Evolutionary conservation across 2,113 vertebrate genomes (phyloP).

Genomic region (Hucho hucho): DNA sequence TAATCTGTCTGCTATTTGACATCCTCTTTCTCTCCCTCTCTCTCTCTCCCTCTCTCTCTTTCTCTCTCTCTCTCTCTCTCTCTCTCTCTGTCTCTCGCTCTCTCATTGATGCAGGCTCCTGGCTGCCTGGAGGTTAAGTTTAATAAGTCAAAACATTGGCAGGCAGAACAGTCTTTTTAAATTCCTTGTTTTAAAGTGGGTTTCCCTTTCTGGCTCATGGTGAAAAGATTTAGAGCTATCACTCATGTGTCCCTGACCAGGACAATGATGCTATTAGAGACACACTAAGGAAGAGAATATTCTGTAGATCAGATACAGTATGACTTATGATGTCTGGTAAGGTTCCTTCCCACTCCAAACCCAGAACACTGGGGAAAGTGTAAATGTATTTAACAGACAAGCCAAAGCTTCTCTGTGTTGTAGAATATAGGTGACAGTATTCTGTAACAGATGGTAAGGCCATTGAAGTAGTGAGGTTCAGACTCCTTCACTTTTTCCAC

Average conservation of each 20-base stretch:
- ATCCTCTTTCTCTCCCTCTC: slow-evolving; percentile 35
- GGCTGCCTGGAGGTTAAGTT: slow-evolving; percentile 57
- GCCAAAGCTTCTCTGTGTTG: slow-evolving; percentile 27
- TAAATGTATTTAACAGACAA: not conserved
- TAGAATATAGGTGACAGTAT: slow-evolving; percentile 38
- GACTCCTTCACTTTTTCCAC: too few species aligned
- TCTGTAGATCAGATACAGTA: slow-evolving; percentile 43
- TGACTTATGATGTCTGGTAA: slow-evolving; percentile 35
- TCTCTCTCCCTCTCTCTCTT: too few species aligned
- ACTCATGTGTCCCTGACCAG: slow-evolving; percentile 58
- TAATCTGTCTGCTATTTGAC: slow-evolving; percentile 59
- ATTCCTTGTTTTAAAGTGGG: slow-evolving; percentile 52
- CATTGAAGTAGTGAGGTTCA: slow-evolving; percentile 21
- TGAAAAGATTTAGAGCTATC: slow-evolving; percentile 45
- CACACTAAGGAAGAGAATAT: slow-evolving; percentile 45
- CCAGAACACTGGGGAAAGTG: too few species aligned
- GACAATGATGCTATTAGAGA: slow-evolving; percentile 54
- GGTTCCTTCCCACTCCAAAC: not conserved
- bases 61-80: too few species aligned
- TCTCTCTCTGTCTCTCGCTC: too few species aligned
- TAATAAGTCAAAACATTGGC: slow-evolving; percentile 71
- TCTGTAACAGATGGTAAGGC: slow-evolving; percentile 49
- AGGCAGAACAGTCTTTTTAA: slow-evolving; percentile 47
- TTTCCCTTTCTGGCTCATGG: slow-evolving; percentile 45
- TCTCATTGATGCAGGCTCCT: too few species aligned